Conservation (phyloP, 2,888 invertebrate species). For the Mantis religiosa region DNA sequence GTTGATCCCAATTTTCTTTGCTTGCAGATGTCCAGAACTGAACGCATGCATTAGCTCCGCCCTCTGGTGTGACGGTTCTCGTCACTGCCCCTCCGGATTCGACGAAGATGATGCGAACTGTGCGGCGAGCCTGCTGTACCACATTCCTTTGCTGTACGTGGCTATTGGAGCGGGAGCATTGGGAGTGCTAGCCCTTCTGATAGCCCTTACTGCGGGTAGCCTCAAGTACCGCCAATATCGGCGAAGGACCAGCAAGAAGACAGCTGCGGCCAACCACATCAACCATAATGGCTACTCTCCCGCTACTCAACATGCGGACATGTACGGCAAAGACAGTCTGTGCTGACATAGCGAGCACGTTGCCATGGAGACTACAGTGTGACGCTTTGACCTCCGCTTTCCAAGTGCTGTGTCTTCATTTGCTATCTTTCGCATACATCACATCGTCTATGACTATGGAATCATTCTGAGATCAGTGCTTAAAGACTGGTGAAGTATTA, state of each 20-base stretch:
- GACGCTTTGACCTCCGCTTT: neutral
- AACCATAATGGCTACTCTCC: constrained; percentile 43
- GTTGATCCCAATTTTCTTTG: neutral
- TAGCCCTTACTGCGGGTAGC: constrained; percentile 56
- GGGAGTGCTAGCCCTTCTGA: constrained; percentile 55
- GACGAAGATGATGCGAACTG: constrained; percentile 77
- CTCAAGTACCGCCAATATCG: constrained; percentile 35
- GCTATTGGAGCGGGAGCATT: constrained; percentile 60
- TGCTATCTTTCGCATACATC: neutral
- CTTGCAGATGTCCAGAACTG: constrained; percentile 68
- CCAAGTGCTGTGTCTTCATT: neutral
- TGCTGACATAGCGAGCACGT: constrained; percentile 57
- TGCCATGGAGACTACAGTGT: constrained; percentile 37
- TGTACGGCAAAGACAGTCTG: constrained; percentile 65
- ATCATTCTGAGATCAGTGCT: neutral
- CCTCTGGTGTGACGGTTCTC: constrained; percentile 75
- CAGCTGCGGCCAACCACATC: constrained; percentile 45
- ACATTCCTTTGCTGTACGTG: constrained; percentile 63
- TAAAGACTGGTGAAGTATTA: neutral
- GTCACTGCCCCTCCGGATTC: constrained; percentile 76
- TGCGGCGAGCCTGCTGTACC: constrained; percentile 56
- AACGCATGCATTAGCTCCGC: constrained; percentile 75
- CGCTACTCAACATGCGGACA: constrained; percentile 39
- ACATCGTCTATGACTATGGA: neutral
- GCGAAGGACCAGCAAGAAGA: constrained; percentile 27